Base-by-base conservation (phyloP, 1,140 invertebrate genomes). In the Heliconius hermathena region DNA sequence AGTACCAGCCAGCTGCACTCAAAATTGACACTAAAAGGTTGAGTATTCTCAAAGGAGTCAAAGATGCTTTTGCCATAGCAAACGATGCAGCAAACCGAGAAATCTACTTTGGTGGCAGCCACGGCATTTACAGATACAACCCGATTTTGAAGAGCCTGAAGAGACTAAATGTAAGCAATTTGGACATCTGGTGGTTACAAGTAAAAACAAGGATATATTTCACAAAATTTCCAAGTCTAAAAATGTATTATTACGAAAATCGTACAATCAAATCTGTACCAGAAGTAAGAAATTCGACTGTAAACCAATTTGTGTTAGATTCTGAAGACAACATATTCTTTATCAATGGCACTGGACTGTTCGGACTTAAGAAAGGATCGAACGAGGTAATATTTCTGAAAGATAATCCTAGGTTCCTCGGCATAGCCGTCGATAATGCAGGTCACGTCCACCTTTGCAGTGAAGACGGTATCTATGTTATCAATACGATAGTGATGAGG, bases 101-200 rank as follows among this genome's bases (percentile, higher is more conserved):
- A 74, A 87, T 93, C 22, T 93, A 91, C 77, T 93, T 93, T 66
- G 92, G 92, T 13, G 92, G 92, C 4, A 93, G 88, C 75, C 83
- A 91, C 41, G 92, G 92, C 2, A 89, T 93, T 74, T 93, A 93
- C 75, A 93, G 82, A 83, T 93, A 91, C 79, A 87, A 85, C 41
- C 78, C 88, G 0, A 54, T 9, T 8, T 46, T 80, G 1, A 89
- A 85, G 54, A 84, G 29, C 6, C 79, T 94, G 11, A 87, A 85
- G 76, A 83, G 87, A 70, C 76, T 94, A 1, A 81, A 81, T 20
- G 75, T 90, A 11, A 83, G 78, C 2, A 89, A 93, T 77, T 81
- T 93, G 26, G 91, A 93, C 49, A 84, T 93, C 8, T 93, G 92
- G 91, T 93, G 91, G 92, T 57, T 93, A n/a, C 88, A 88, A 49